These are phyloP conservation scores for Sialia sialis DNA, from an alignment of 2,113 vertebrate genomes.

Conservation along the genomic window DNA sequence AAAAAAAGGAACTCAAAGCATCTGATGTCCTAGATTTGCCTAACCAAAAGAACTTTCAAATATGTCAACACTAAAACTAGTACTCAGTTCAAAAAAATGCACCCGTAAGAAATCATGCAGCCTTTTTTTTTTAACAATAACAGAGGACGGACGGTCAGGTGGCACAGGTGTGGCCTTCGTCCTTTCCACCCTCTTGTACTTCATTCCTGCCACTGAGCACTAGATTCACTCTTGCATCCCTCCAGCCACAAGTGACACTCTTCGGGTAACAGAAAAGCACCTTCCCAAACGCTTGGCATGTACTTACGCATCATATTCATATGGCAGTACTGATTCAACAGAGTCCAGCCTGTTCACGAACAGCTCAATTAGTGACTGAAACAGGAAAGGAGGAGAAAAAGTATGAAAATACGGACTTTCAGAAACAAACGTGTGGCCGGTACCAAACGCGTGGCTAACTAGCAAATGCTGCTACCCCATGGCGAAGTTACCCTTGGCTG, in stretches of 20 bases:
- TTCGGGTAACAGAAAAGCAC: accelerated
- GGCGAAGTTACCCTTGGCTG: background rate
- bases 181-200: background rate
- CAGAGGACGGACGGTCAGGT: accelerated
- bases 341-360: constrained; percentile 91
- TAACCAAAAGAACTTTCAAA: background rate
- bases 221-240: background rate
- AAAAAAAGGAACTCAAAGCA: background rate
- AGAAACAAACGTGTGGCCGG: accelerated
- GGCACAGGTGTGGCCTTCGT: background rate
- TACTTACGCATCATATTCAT: constrained; percentile 90
- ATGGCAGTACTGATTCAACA: constrained; percentile 84
- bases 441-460: background rate
- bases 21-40: background rate
- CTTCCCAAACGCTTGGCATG: accelerated
- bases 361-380: constrained; percentile 79
- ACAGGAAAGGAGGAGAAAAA: background rate
- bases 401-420: background rate
- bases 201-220: background rate
- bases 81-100: background rate
- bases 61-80: background rate
- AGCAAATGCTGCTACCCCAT: background rate
- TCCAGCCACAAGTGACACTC: accelerated
- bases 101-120: background rate
- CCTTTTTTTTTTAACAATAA: background rate